Percentiles rank a stretch among this genome's conserved stretches.
Conservation (phyloP, 2,888 invertebrate species). For the Anorthoa munda region DNA sequence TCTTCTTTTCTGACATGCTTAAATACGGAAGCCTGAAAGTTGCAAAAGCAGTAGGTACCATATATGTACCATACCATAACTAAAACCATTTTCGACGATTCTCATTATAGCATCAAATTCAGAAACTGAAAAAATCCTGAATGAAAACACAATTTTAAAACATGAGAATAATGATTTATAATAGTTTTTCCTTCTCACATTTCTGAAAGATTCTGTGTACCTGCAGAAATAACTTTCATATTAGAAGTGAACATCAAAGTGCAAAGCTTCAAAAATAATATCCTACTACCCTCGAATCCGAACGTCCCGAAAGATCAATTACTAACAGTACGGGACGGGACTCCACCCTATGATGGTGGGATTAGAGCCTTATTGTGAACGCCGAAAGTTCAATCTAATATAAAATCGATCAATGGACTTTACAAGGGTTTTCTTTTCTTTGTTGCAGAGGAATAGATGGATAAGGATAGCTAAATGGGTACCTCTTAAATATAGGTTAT, state of each 20-base stretch:
- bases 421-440: neutral
- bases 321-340: too few species aligned
- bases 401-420: constrained; percentile 13
- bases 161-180: too few species aligned
- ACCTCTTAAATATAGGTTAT: too few species aligned
- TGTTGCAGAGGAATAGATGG: neutral
- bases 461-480: neutral
- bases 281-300: constrained; percentile 6
- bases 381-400: neutral
- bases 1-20: too few species aligned
- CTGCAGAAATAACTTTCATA: too few species aligned
- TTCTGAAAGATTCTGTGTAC: neutral
- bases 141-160: too few species aligned
- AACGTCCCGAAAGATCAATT: neutral
- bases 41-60: too few species aligned
- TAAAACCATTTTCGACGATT: too few species aligned
- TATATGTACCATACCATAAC: too few species aligned
- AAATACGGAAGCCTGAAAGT: too few species aligned
- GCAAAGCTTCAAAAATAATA: neutral
- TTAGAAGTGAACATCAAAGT: neutral
- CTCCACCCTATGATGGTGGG: neutral
- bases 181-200: neutral
- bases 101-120: too few species aligned
- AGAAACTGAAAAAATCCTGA: too few species aligned
- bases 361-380: constrained; percentile 8